Percentiles rank a stretch among this genome's conserved stretches.
These are phyloP conservation scores for Gymnothorax javanicus DNA, from an alignment of 2,797 vertebrate species.

Conservation along the genomic window DNA sequence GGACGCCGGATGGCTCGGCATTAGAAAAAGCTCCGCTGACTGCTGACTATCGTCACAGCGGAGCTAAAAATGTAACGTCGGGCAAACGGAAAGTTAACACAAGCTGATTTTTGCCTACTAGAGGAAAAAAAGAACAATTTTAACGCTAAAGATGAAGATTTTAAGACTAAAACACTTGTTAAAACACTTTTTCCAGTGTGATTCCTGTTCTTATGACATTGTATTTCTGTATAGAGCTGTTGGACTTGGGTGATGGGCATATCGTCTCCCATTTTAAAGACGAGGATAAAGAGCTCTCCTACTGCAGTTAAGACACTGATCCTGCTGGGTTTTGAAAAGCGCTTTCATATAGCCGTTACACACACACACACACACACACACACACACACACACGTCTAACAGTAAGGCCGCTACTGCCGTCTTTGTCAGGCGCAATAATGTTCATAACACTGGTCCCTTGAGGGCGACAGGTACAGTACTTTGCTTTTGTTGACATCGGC, in stretches of 20 bases:
- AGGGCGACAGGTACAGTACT: neutral
- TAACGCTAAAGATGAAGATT: too few species aligned
- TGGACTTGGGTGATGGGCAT: neutral
- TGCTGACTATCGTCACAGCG: too few species aligned
- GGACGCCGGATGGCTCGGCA: too few species aligned
- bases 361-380: slow-evolving; percentile 13
- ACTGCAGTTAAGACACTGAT: neutral
- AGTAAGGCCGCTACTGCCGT: neutral
- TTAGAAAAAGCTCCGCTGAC: too few species aligned
- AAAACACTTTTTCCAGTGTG: neutral
- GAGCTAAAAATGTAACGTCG: too few species aligned
- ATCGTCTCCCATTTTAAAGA: neutral
- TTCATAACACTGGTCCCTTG: neutral
- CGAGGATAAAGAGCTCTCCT: neutral
- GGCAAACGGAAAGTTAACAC: too few species aligned
- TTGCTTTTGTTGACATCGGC: neutral
- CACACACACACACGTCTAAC: slow-evolving; percentile 15
- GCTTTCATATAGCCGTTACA: neutral
- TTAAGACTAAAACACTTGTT: too few species aligned
- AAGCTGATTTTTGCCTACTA: too few species aligned
- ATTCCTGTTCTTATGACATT: neutral
- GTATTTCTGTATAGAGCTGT: neutral
- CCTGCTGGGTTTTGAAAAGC: neutral
- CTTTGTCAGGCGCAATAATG: neutral
- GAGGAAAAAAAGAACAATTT: too few species aligned